These are phyloP conservation scores for Antigone vipio DNA, from an alignment of 2,113 vertebrate genomes.

Conservation along the genomic window DNA sequence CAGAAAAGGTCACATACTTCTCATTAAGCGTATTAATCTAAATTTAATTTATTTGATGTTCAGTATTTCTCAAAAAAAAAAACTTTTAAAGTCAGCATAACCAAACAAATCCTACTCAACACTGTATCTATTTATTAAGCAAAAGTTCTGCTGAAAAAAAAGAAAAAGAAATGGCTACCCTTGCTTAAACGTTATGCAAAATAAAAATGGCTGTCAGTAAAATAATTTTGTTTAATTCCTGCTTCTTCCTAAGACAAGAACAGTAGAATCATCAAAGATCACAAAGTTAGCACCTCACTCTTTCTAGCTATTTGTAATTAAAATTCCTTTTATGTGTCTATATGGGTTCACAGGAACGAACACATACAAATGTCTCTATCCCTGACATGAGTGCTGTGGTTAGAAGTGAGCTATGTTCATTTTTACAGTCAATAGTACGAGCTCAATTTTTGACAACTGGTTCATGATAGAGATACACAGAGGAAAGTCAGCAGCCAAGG, in stretches of 20 bases:
- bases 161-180: neutral
- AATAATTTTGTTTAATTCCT: neutral
- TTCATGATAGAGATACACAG: neutral
- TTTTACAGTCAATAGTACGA: neutral
- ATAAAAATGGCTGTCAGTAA: neutral
- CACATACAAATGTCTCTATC: neutral
- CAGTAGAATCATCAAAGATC: neutral
- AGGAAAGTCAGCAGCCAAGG: constrained; percentile 38
- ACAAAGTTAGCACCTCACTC: neutral
- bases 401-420: neutral
- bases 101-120: neutral
- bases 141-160: neutral
- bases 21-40: constrained; percentile 2
- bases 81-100: neutral
- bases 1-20: constrained; percentile 31
- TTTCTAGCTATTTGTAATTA: neutral
- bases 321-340: neutral
- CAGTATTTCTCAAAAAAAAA: neutral
- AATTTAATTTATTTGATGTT: constrained; percentile 9
- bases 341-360: neutral
- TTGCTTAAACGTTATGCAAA: neutral
- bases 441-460: neutral
- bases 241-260: neutral
- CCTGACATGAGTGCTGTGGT: neutral
- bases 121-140: neutral